Evolutionary conservation across 2,113 vertebrate genomes (phyloP).

Genomic region (Petromus typicus): DNA sequence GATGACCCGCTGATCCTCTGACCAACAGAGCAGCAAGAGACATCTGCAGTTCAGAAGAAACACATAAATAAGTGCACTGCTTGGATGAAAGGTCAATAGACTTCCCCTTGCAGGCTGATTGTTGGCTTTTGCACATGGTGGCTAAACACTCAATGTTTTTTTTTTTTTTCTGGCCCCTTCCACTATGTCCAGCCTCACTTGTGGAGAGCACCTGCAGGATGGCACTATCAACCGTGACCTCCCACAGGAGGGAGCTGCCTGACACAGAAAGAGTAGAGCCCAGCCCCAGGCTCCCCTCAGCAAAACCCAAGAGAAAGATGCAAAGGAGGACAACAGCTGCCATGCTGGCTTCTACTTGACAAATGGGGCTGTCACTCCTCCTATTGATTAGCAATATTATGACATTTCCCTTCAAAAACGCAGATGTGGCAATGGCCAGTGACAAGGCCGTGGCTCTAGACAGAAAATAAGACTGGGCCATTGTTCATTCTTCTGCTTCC

Average conservation of each 20-base stretch:
- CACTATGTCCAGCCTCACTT: neutral
- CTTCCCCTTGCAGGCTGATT: constrained; percentile 75
- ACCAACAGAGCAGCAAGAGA: constrained; percentile 80
- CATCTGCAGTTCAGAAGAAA: constrained; percentile 84
- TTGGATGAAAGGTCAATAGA: constrained; percentile 82
- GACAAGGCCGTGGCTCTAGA: constrained; percentile 77
- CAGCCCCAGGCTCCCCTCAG: constrained; percentile 60
- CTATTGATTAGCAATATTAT: constrained; percentile 92
- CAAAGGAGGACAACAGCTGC: constrained; percentile 86
- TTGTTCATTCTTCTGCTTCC: constrained; percentile 69
- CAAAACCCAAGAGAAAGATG: constrained; percentile 73
- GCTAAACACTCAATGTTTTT: constrained; percentile 73
- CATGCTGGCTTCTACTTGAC: constrained; percentile 86
- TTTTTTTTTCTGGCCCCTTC: constrained; percentile 65
- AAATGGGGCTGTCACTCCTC: constrained; percentile 90
- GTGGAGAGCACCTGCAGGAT: neutral
- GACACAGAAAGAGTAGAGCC: neutral
- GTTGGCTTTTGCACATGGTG: constrained; percentile 58
- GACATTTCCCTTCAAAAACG: constrained; percentile 91
- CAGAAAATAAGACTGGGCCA: constrained; percentile 80
- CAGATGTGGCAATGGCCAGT: constrained; percentile 87
- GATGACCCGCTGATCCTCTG: constrained; percentile 81
- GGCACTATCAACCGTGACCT: neutral
- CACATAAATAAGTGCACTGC: constrained; percentile 75
- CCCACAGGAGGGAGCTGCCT: neutral